Evolutionary conservation across 1,140 invertebrate species (phyloP), one percentile per base, ranked within the genome.

Genomic region (Cyclargus thomasi): DNA sequence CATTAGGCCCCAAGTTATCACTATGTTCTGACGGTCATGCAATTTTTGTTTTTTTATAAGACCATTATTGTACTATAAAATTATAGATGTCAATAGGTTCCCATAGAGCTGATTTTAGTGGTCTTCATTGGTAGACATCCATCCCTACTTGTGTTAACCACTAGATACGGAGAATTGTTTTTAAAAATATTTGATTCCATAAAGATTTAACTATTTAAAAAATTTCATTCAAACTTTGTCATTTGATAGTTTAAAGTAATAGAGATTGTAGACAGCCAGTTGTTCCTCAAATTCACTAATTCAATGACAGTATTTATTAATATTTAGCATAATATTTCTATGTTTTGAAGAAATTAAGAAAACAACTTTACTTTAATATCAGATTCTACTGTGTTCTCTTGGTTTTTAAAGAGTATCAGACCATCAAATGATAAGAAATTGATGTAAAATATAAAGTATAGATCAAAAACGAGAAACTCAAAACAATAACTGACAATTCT

Each of bases 31-130:
- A 59, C 2, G 18, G 18, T 59, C 55, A 20, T 59, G 55, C 55
- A 20, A 59, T 59, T 20, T 20, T 59, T 59, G 7, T 59, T 59
- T 59, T 57, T 20, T 59, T 18, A 7, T 8, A 11, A 59, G 7
- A 59, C 55, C 20, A 20, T 59, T 18, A 59, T 59, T 59, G 55
- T 59, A 59, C 10, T 59, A 59, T 59, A 59, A 21, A 59, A 59
- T 11, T 59, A 59, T 59, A 20, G 55, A 11, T 21, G 20, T 18
- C 55, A 59, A 21, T 20, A 59, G 55, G 55, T 11, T 59, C 17
- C 18, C 21, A 59, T 59, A 59, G 18, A 59, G 10, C 39, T 14
- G 17, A 59, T 11, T 55, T 55, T 18, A 55, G 4, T 59, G 55
- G 18, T 59, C 18, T 59, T 59, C 10, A 59, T 22, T 47, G 0